phyloP scores from a whole-genome alignment of 2,888 invertebrate genomes.

The Apamea anceps region DNA sequence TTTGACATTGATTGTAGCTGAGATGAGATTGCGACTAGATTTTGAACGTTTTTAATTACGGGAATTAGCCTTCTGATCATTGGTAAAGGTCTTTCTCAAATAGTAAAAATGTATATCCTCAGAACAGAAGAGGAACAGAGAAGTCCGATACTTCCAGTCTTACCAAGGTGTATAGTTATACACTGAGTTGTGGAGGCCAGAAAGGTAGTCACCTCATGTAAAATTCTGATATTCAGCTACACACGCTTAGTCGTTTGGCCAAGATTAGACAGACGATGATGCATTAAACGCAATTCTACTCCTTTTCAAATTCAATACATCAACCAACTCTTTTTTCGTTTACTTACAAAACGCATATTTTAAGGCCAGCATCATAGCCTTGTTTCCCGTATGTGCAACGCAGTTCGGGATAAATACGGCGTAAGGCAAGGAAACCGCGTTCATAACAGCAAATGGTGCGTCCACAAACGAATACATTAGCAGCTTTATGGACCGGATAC shows the following conservation, averaged over 20 bases:
- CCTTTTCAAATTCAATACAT: not conserved
- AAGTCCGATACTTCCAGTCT: not conserved
- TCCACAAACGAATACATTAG: constrained; percentile 80
- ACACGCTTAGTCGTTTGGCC: no score
- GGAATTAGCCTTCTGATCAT: no score
- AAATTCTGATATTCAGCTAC: not conserved
- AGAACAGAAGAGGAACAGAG: not conserved
- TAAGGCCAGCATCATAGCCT: constrained; percentile 27
- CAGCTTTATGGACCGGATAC: constrained; percentile 79
- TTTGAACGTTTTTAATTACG: no score
- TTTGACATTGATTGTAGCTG: no score
- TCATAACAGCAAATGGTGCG: constrained; percentile 84
- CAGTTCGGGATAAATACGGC: constrained; percentile 76
- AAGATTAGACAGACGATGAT: not conserved
- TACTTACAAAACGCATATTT: constrained; percentile 17
- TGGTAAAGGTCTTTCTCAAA: no score
- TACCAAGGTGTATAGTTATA: not conserved
- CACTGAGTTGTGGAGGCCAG: no score
- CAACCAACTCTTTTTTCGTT: not conserved
- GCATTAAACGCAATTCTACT: not conserved
- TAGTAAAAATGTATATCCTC: no score
- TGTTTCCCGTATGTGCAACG: constrained; percentile 44
- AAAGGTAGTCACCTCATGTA: no score
- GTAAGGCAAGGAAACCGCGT: constrained; percentile 76
- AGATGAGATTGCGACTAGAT: no score